Evolutionary conservation across 1,140 invertebrate genomes (phyloP).

Genomic region (Fopius arisanus): DNA sequence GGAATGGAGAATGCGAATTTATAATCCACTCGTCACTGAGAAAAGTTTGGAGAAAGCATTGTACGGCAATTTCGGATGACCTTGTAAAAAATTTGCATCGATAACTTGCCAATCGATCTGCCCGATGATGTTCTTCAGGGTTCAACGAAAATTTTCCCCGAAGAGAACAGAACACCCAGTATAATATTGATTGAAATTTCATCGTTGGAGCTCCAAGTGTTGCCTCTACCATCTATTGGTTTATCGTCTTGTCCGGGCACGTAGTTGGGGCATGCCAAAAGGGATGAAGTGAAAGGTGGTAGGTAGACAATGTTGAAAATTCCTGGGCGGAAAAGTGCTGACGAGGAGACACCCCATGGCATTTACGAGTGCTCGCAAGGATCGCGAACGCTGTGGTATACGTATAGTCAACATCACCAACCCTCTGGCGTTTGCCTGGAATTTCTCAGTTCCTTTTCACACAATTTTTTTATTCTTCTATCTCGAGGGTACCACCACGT

Average conservation of each 20-base stretch:
- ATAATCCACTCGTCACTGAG: too few species aligned
- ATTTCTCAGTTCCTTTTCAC: slow-evolving; percentile 15
- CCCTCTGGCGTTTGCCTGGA: slow-evolving; percentile 19
- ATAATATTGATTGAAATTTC: slow-evolving; percentile 4
- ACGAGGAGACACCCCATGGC: slow-evolving; percentile 18
- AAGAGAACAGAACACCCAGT: not conserved
- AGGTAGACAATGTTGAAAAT: slow-evolving; percentile 20
- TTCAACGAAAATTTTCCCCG: not conserved
- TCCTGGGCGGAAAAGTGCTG: slow-evolving; percentile 22
- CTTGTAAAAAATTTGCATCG: too few species aligned
- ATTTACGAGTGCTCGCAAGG: slow-evolving; percentile 24
- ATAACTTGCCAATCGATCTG: too few species aligned
- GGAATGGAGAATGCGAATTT: too few species aligned
- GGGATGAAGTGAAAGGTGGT: not conserved
- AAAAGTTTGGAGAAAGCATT: too few species aligned
- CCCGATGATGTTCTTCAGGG: too few species aligned
- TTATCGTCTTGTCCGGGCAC: slow-evolving; percentile 2
- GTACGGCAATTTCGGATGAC: too few species aligned
- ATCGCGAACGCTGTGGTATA: not conserved
- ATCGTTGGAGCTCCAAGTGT: not conserved
- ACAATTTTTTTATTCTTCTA: not conserved
- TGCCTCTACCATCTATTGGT: not conserved
- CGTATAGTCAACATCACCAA: not conserved
- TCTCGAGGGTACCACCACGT: not conserved
- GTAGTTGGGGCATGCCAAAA: not conserved